These are phyloP conservation scores for Neopipo cinnamomea DNA, from an alignment of 2,113 vertebrate species.

Conservation along the genomic window DNA sequence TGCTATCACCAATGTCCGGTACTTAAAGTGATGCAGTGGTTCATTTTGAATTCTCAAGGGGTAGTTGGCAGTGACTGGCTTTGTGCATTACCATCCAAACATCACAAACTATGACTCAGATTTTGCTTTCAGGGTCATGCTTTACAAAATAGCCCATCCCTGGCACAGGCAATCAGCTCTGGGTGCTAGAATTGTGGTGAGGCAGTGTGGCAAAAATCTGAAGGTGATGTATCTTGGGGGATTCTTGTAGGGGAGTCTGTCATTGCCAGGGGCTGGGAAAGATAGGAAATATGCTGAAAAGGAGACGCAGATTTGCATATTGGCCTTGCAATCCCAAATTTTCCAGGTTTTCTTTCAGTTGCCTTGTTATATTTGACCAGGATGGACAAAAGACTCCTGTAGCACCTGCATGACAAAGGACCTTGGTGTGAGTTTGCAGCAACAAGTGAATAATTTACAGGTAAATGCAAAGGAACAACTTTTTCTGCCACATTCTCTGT, in stretches of 20 bases:
- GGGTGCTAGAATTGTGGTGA: conserved; percentile 7
- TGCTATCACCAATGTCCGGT: neutral
- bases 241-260: neutral
- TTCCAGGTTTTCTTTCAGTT: neutral
- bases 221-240: neutral
- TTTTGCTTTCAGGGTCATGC: conserved; percentile 3
- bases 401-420: neutral
- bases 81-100: neutral
- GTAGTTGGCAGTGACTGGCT: neutral
- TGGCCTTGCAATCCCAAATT: neutral
- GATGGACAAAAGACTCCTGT: neutral
- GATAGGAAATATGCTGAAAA: neutral
- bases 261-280: neutral
- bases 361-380: neutral
- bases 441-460: neutral
- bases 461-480: neutral
- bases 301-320: neutral
- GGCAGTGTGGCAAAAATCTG: neutral
- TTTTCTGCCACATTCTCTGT: neutral
- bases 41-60: conserved; percentile 2
- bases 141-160: neutral
- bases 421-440: neutral
- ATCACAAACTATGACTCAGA: neutral
- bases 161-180: conserved; percentile 3
- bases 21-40: neutral